A percentile compares a stretch with the other conserved stretches of the same genome.
phyloP scores from a whole-genome alignment of 2,113 vertebrate species.

The Acrocephalus arundinaceus region DNA sequence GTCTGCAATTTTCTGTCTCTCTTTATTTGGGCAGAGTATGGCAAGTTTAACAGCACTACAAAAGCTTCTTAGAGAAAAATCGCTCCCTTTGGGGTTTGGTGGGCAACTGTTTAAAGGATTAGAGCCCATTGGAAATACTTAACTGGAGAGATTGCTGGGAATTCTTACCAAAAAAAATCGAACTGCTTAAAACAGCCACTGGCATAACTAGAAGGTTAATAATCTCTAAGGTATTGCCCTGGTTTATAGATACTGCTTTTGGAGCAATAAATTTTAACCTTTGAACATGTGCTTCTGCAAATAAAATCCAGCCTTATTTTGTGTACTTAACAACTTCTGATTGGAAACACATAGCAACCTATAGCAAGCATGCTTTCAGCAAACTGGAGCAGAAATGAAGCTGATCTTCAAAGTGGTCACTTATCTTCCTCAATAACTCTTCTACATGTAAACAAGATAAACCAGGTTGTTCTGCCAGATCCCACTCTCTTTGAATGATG shows the following conservation, averaged over 20 bases:
- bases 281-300: constrained; percentile 66
- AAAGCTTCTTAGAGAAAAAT: not conserved
- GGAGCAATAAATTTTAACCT: constrained; percentile 68
- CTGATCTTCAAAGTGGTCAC: constrained; percentile 66
- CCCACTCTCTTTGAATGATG: constrained; percentile 31
- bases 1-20: not conserved
- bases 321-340: constrained; percentile 66
- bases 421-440: constrained; percentile 68
- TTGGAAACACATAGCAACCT: constrained; percentile 65
- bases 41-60: not conserved
- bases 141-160: not conserved
- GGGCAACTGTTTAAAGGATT: not conserved
- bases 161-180: not conserved
- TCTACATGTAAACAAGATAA: constrained; percentile 68
- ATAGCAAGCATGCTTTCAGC: constrained; percentile 45
- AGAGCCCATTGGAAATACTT: not conserved
- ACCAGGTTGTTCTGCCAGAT: constrained; percentile 30
- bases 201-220: constrained; percentile 58
- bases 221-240: constrained; percentile 55
- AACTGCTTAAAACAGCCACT: not conserved
- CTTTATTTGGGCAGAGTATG: not conserved
- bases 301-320: constrained; percentile 69
- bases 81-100: not conserved
- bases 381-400: constrained; percentile 54
- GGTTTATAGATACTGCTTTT: constrained; percentile 62